Percentiles rank a stretch among this genome's conserved stretches.
phyloP scores from a whole-genome alignment of 2,888 invertebrate species.

The Phragmatobia fuliginosa region DNA sequence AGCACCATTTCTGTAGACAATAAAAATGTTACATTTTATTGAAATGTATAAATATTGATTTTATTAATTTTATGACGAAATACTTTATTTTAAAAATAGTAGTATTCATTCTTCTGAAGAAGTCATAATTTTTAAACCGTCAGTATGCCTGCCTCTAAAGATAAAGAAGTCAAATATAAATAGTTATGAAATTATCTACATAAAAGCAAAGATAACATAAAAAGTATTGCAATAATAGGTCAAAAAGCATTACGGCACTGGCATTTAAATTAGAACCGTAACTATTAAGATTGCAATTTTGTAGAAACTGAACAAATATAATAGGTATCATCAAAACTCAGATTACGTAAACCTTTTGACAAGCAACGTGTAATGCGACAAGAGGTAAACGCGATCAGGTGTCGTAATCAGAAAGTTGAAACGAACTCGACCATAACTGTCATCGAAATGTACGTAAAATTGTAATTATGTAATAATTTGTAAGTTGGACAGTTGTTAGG shows the following conservation, averaged over 20 bases:
- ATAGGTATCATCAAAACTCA: slow-evolving; percentile 25
- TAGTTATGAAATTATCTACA: no score
- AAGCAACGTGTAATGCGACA: slow-evolving; percentile 33
- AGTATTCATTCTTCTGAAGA: neutral
- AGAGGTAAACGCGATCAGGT: slow-evolving; percentile 30
- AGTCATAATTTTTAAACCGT: neutral
- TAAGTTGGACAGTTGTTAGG: slow-evolving; percentile 3
- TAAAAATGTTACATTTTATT: neutral
- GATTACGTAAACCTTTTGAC: slow-evolving; percentile 34
- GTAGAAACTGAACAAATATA: slow-evolving; percentile 15
- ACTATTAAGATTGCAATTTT: neutral
- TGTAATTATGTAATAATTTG: slow-evolving; percentile 24
- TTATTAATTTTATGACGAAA: neutral
- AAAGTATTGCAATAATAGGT: neutral
- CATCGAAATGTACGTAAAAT: slow-evolving; percentile 41
- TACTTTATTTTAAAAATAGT: neutral
- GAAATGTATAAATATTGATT: neutral
- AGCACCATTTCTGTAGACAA: slow-evolving; percentile 71
- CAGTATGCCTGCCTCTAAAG: neutral
- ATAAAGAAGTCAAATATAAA: neutral
- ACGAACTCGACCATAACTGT: slow-evolving; percentile 42
- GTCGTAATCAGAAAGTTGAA: slow-evolving; percentile 47
- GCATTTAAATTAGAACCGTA: neutral
- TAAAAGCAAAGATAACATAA: no score
- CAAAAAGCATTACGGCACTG: neutral